Base-by-base conservation (phyloP, 2,113 vertebrate genomes). In the Eptatretus burgeri region DNA sequence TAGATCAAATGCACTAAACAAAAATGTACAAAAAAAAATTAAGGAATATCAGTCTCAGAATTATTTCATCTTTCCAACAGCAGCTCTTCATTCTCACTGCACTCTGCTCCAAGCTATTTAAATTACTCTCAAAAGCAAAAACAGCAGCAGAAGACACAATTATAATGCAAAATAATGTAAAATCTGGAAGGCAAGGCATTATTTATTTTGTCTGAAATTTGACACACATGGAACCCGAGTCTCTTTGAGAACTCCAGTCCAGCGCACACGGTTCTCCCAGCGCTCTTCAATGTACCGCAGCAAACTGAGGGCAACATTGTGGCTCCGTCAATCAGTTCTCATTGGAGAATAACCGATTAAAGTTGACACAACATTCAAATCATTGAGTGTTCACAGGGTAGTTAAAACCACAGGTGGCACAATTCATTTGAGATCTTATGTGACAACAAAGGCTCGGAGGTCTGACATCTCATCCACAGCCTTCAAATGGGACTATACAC, bases 271-370 rank as follows among this genome's bases (percentile, higher is more conserved):
- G 72, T 94, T 80, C 72, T 84, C 76, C 64, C 76, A 71, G 8
- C 91, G 80, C 74, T 96, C 85, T 74, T 88, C 85, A 69, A 95
- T 84, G 64, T 76, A 95, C 79, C 93, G 84, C 67, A 94, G 77
- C 70, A 93, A 68, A 71, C 86, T 95, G 52, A 66, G 17, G 64
- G 17, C 51, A 49, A 64, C 56, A 60, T 20, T 41, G 27, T 41
- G 27, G 27, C 27, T 41, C 3, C 27, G 7, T 41, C 27, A 41
- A 41, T 41, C 3, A 41, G 7, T 41, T 41, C 27, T 41, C 7
- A 41, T 5, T 7, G 27, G 27, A 41, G 27, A 41, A 41, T 41
- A 41, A 41, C 27, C 27, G 7, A 41, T 41, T 41, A 41, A 7
- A 41, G 3, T 41, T 41, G 27, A 41, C 27, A 41, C 27, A 3